These are phyloP conservation scores for Halesus radiatus DNA, from an alignment of 1,140 invertebrate species.

Conservation along the genomic window DNA sequence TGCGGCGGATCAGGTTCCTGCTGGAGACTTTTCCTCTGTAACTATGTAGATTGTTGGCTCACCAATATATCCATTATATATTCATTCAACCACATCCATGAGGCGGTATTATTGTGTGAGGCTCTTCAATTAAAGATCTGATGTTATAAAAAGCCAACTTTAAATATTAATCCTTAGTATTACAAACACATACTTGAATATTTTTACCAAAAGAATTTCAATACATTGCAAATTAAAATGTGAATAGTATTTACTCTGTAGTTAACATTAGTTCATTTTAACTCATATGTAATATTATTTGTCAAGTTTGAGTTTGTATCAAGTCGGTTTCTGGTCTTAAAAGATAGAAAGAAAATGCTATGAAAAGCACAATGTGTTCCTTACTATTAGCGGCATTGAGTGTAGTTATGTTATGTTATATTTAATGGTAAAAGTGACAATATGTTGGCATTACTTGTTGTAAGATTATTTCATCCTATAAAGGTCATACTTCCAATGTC, in stretches of 20 bases:
- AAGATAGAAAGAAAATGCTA: conserved; percentile 28
- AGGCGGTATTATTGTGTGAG: not conserved
- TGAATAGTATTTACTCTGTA: not conserved
- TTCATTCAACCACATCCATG: too few species aligned
- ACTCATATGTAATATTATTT: not conserved
- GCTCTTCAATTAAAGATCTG: not conserved
- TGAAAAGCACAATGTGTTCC: conserved; percentile 44
- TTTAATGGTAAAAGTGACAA: conserved; percentile 17
- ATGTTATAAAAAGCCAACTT: conserved; percentile 5
- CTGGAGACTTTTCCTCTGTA: too few species aligned
- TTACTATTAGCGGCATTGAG: conserved; percentile 44
- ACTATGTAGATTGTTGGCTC: too few species aligned
- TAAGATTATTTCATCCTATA: conserved; percentile 38
- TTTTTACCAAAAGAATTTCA: conserved; percentile 2
- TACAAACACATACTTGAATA: not conserved
- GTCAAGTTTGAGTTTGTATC: conserved; percentile 18
- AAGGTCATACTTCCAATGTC: conserved; percentile 29
- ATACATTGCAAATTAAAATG: not conserved
- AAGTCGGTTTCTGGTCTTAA: conserved; percentile 36
- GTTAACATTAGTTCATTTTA: too few species aligned
- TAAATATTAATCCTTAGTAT: conserved; percentile 6
- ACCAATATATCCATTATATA: too few species aligned
- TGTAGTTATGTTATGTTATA: conserved; percentile 43
- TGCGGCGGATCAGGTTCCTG: too few species aligned
- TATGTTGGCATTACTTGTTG: conserved; percentile 35